These are phyloP conservation scores for Lerista edwardsae DNA, from an alignment of 2,797 vertebrate genomes.

Conservation along the genomic window DNA sequence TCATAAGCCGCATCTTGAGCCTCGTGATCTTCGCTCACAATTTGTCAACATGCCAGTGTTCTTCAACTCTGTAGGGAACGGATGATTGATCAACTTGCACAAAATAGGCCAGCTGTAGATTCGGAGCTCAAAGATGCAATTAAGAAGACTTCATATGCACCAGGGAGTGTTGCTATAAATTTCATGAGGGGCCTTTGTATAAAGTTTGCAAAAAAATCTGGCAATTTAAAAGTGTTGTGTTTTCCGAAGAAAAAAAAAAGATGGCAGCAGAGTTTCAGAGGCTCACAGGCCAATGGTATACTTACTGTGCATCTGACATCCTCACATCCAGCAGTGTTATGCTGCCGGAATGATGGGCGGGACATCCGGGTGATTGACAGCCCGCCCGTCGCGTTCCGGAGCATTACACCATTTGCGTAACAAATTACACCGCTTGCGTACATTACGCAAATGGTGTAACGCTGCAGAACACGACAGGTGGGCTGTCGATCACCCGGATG, in stretches of 20 bases:
- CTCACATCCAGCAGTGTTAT: no score
- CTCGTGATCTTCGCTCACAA: constrained; percentile 27
- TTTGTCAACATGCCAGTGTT: constrained; percentile 26
- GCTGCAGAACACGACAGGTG: no score
- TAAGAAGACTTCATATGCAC: constrained; percentile 6
- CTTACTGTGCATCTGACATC: no score
- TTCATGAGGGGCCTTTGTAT: not conserved
- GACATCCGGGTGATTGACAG: no score
- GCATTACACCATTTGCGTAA: no score
- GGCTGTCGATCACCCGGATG: no score
- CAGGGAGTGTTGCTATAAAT: constrained; percentile 4
- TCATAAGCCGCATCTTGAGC: constrained; percentile 36
- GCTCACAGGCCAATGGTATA: not conserved
- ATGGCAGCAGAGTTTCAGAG: not conserved
- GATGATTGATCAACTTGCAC: constrained; percentile 29
- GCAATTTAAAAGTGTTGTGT: constrained; percentile 3
- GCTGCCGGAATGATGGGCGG: no score
- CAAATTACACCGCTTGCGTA: no score
- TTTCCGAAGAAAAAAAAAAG: not conserved
- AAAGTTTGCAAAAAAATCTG: not conserved
- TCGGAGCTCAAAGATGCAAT: constrained; percentile 21
- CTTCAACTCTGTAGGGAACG: not conserved
- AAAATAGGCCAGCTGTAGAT: constrained; percentile 42
- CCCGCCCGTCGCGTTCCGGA: no score
- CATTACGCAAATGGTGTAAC: no score